Base-by-base conservation (phyloP, 1,140 invertebrate species). In the Tetragonula clypearis region DNA sequence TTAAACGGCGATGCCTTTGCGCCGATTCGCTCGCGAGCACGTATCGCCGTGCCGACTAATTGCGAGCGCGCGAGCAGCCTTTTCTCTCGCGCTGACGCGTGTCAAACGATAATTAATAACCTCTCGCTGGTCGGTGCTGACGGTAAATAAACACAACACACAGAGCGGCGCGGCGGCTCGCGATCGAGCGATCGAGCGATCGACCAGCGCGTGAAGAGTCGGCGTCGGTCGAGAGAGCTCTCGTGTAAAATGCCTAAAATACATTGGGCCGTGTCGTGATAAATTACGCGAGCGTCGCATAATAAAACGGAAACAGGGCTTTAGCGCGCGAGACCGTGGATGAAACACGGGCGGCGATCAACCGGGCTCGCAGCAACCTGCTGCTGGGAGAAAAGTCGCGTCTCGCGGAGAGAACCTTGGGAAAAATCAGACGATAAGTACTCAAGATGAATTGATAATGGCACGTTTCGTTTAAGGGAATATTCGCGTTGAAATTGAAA, bases 21-120 rank as follows among this genome's bases (percentile, higher is more conserved):
- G 87, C 68, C 60, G 53, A 75, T 56, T 49, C 72, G 72, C 65
- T 65, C 35, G 21, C 65, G 69, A 75, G 65, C 78, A 76, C 68
- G 75, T 77, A 84, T 82, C 65, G 26, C 41, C 5, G 65, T 26
- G 12, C 49, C 30, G 73, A 86, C 85, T 89, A 89, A 89, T 89
- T 89, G 80, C 72, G 74, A 71, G 72, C 71, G 56, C 58, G 56
- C 79, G 66, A 60, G 19, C 85, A 55, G 30, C 60, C 72, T 66
- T 71, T 90, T 84, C 85, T 71, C 79, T 71, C 82, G 56, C 68
- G 85, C 84, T 82, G 88, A 87, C 86, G 72, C 66, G 79, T 72
- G 86, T 90, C 89, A 86, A 90, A 90, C 79, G 88, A 90, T 90
- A 90, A 90, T 90, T 90, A 90, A 90, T 90, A 90, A 90, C 88